A percentile compares a stretch with the other conserved stretches of the same genome.
phyloP scores from a whole-genome alignment of 2,113 vertebrate species.

The Saccopteryx leptura region DNA sequence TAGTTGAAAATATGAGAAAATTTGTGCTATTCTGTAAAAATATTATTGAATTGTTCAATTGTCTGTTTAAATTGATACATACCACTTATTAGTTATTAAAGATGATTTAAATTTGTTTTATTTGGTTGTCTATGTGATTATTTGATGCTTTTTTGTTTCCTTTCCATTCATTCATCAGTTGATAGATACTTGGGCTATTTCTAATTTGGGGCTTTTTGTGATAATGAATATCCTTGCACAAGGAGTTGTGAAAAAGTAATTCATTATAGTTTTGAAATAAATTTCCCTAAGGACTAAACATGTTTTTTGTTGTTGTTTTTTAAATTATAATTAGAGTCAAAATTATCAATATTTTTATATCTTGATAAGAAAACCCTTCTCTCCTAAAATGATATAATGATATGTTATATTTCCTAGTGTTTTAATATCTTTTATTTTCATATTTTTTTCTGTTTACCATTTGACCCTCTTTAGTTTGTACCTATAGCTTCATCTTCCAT shows the following conservation, averaged over 20 bases:
- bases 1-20: neutral
- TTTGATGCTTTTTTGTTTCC: neutral
- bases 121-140: neutral
- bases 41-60: neutral
- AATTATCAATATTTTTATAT: neutral
- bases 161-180: neutral
- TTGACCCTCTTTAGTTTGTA: neutral
- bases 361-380: neutral
- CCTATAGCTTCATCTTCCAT: neutral
- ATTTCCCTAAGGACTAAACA: neutral
- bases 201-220: neutral
- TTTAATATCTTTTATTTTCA: neutral
- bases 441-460: neutral
- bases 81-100: neutral
- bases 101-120: neutral
- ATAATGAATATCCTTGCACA: neutral
- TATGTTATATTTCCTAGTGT: neutral
- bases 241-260: neutral
- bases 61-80: neutral
- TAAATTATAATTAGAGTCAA: neutral
- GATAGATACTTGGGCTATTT: neutral
- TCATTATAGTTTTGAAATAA: neutral
- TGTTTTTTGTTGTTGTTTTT: neutral
- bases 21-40: slow-evolving; percentile 1
- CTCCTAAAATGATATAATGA: neutral